Evolutionary conservation across 2,888 invertebrate genomes (phyloP).

Genomic region (Lasioglossum zephyrum): DNA sequence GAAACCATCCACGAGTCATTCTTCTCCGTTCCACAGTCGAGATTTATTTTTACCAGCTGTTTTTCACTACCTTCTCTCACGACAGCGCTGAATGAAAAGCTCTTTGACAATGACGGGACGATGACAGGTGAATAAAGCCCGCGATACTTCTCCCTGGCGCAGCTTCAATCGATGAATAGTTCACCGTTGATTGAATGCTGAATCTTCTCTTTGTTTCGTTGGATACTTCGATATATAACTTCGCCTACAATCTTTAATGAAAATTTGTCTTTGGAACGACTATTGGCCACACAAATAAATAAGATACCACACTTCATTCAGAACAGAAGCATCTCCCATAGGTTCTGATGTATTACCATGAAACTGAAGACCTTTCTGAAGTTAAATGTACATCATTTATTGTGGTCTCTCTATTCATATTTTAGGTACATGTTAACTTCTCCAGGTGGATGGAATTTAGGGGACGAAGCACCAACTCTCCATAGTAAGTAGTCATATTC

Average conservation of each 20-base stretch:
- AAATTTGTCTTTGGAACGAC: not conserved
- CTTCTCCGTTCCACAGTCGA: slow-evolving; percentile 55
- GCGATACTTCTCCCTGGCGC: not conserved
- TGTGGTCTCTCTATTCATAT: no score
- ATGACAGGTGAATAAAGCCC: not conserved
- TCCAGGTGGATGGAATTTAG: no score
- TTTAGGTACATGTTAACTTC: no score
- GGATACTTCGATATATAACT: not conserved
- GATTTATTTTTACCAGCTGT: slow-evolving; percentile 50
- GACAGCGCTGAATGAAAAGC: slow-evolving; percentile 11
- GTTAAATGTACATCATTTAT: no score
- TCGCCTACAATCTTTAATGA: not conserved
- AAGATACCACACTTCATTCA: not conserved
- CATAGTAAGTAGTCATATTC: no score
- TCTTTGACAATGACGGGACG: not conserved
- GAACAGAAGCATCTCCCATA: no score
- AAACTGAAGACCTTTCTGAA: no score
- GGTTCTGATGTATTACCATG: no score
- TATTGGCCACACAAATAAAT: not conserved
- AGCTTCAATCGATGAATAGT: not conserved
- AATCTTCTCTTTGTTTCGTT: not conserved
- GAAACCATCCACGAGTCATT: slow-evolving; percentile 60
- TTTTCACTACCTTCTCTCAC: slow-evolving; percentile 33
- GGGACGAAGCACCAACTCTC: no score
- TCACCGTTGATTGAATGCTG: not conserved